Percentiles rank a stretch among this genome's conserved stretches.
Conservation (phyloP, 2,797 vertebrate species). For the Megalops cyprinoides region DNA sequence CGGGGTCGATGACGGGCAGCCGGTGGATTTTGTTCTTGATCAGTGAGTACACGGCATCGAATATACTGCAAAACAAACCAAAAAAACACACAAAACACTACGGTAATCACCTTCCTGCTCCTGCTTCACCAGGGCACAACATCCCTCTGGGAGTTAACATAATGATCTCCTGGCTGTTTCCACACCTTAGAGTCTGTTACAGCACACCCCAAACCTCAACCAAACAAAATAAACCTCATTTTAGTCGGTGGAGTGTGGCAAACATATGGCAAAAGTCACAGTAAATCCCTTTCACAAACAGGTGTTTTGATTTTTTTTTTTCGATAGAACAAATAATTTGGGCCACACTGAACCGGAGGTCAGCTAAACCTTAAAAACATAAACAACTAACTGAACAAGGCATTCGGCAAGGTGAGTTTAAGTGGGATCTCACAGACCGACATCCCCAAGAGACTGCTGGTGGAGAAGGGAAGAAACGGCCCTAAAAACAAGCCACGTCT, state of each 20-base stretch:
- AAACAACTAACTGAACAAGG: background rate
- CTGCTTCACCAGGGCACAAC: background rate
- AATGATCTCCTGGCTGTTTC: background rate
- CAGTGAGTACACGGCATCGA: constrained; percentile 95
- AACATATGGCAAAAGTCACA: no score
- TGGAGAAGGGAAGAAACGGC: no score
- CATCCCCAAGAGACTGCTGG: no score
- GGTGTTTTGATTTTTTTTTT: background rate
- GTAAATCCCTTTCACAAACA: background rate
- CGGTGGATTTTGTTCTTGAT: constrained; percentile 99
- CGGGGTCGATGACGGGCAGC: constrained; percentile 96
- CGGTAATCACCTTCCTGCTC: background rate
- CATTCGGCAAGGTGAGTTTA: background rate
- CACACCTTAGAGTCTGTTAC: no score
- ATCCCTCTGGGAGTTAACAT: background rate
- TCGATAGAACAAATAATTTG: background rate
- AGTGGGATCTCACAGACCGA: background rate
- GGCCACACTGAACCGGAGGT: background rate
- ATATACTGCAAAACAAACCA: constrained; percentile 78
- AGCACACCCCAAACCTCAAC: background rate
- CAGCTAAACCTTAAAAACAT: background rate
- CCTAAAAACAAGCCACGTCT: no score
- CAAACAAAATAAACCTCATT: background rate
- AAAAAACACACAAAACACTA: background rate
- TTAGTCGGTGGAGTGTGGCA: background rate